Evolutionary conservation across 2,113 vertebrate species (phyloP), one percentile per base, ranked within the genome.

Genomic region (Rhodinocichla rosea): DNA sequence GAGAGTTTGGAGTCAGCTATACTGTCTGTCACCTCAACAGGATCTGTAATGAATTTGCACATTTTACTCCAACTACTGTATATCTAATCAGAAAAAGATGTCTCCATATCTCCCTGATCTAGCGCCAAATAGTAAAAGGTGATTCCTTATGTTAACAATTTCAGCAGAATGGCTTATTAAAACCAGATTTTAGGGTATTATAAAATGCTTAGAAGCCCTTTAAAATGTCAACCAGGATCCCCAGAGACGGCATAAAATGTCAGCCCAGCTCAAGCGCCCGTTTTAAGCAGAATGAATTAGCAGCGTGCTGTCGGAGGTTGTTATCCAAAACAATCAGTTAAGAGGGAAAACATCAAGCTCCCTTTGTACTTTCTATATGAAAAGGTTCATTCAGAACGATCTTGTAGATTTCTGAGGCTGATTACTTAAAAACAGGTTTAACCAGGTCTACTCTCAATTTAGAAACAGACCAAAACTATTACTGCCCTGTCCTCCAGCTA

Each of bases 161-260:
- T 98, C 98, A 98, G 98, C 96, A 97, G 97, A 98, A 97, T 97
- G 98, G 95, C 98, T 99, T 99, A 99, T 99, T 99, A 99, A 99
- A 99, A 99, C 98, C 99, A 99, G 99, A 99, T 99, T 99, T 99
- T 98, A 98, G 98, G 97, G 98, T 98, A 98, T 99, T 99, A 99
- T 99, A 99, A 99, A 99, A 99, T 98, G 99, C 99, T 99, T 99
- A 99, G 99, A 99, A 99, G 99, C 99, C 99, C 99, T 99, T 99
- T 99, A 99, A 99, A 99, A 99, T 99, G 99, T 99, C 99, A 99
- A 98, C 98, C 97, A 98, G 97, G 98, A 98, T 99, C 99, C 98
- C 99, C 95, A 98, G 99, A 99, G 99, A 99, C 98, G 95, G 98
- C 97, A 95, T 98, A 98, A 99, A 99, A 99, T 99, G 99, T 99